These are phyloP conservation scores for Thaleichthys pacificus DNA, from an alignment of 2,797 vertebrate species.

Conservation along the genomic window DNA sequence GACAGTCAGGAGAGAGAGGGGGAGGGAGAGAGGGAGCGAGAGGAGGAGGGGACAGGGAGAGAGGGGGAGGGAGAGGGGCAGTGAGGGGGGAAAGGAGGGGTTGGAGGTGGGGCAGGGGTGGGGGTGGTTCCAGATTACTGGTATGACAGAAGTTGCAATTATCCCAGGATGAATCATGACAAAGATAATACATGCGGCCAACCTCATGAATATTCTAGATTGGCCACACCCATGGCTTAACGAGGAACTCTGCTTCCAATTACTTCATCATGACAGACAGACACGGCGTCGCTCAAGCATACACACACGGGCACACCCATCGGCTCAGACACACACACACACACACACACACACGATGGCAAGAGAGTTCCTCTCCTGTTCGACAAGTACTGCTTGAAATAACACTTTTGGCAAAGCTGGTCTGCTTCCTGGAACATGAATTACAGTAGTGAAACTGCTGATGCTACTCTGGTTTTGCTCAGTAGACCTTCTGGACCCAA, in stretches of 20 bases:
- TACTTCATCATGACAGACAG: slow-evolving; percentile 30
- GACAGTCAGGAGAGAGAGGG: not conserved
- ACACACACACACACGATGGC: slow-evolving; percentile 17
- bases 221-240: slow-evolving; percentile 38
- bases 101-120: slow-evolving; percentile 31
- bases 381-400: slow-evolving; percentile 53
- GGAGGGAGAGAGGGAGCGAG: slow-evolving; percentile 27
- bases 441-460: slow-evolving; percentile 72
- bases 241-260: slow-evolving; percentile 29
- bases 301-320: slow-evolving; percentile 21
- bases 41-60: slow-evolving; percentile 7
- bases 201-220: slow-evolving; percentile 43
- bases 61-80: slow-evolving; percentile 3
- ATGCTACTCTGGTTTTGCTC: slow-evolving; percentile 58
- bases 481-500: slow-evolving; percentile 48
- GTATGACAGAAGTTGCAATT: slow-evolving; percentile 39
- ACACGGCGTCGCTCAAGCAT: slow-evolving; percentile 10
- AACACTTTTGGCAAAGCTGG: slow-evolving; percentile 33
- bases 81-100: slow-evolving; percentile 11
- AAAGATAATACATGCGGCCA: slow-evolving; percentile 46
- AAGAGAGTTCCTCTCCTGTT: slow-evolving; percentile 21
- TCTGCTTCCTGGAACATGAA: slow-evolving; percentile 61
- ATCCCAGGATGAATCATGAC: slow-evolving; percentile 48
- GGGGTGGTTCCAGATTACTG: slow-evolving; percentile 32
- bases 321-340: slow-evolving; percentile 8